Evolutionary conservation across 2,888 invertebrate species (phyloP), one percentile per base, ranked within the genome.

Genomic region (Periphyllus acericola): DNA sequence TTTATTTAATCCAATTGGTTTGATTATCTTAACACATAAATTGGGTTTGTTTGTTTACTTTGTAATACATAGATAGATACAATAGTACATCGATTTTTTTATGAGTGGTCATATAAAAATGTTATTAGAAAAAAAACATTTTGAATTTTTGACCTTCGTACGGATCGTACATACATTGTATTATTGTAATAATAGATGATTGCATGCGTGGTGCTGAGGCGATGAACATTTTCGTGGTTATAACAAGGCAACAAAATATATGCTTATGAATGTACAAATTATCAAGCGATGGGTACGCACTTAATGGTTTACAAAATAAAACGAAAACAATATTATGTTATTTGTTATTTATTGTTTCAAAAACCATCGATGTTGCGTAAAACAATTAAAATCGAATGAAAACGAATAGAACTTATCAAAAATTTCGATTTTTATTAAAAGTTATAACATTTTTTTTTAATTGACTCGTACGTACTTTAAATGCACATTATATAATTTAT

Each of bases 11-110:
- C 60, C 3, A 74, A 74, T 36, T 11, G 3, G 9, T 74, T 74
- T 74, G 74, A 74, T 40, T 74, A 74, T 74, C 74, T 74, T 36
- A 40, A 40, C 74, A 74, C 36, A 74, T 25, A 60, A 2, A 11
- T 46, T 46, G 2, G 60, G 60, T 60, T 21, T 60, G 14, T 46
- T 11, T 60, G 21, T 25, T 25, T 25, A 60, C n/a, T n/a, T n/a
- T n/a, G n/a, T 14, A 36, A 36, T 36, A 36, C 6, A 6, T 6
- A 3, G 3, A 36, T 36, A 36, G 6, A 36, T 36, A n/a, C n/a
- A n/a, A n/a, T n/a, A n/a, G n/a, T n/a, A n/a, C n/a, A n/a, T 46
- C 11, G 14, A 46, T 11, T 14, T 46, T 46, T 46, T 46, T 14
- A 46, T 46, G 46, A 46, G 46, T 14, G 46, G 46, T 46, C 46